Percentiles rank a stretch among this genome's conserved stretches.
Evolutionary conservation across 2,888 invertebrate species (phyloP).

Genomic region (Oligia latruncula): DNA sequence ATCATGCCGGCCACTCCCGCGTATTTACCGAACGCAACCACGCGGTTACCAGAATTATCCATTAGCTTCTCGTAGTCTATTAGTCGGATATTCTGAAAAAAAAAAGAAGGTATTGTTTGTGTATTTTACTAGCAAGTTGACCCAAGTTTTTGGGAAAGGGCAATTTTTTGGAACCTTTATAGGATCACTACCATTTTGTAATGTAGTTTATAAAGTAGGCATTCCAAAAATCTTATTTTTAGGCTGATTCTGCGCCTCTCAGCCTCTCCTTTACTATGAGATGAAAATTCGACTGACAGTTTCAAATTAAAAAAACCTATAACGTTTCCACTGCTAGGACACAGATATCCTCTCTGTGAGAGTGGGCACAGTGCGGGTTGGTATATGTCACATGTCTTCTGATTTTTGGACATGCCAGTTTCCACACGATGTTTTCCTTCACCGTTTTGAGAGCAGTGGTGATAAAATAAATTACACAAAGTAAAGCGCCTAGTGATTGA

Average conservation of each 20-base stretch:
- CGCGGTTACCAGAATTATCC: conserved; percentile 96
- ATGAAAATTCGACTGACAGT: too few species aligned
- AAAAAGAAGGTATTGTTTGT: background rate
- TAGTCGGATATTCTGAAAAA: conserved; percentile 95
- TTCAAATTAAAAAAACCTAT: too few species aligned
- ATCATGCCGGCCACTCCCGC: conserved; percentile 99
- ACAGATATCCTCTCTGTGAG: too few species aligned
- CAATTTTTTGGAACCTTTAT: background rate
- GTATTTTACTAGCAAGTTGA: background rate
- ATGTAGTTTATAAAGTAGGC: background rate
- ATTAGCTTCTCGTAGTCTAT: conserved; percentile 99
- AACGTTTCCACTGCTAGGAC: too few species aligned
- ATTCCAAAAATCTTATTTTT: background rate
- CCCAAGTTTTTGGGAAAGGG: background rate
- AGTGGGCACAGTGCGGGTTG: too few species aligned
- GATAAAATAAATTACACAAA: too few species aligned
- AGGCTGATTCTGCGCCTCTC: background rate
- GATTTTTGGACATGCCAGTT: too few species aligned
- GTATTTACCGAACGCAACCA: conserved; percentile 99
- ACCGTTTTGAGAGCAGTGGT: too few species aligned
- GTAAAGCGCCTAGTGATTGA: too few species aligned
- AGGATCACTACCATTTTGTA: background rate
- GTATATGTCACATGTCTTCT: too few species aligned
- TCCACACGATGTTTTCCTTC: too few species aligned
- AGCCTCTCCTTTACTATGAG: background rate